These are phyloP conservation scores for Amiota communis DNA, from an alignment of 2,888 invertebrate genomes.

Conservation along the genomic window DNA sequence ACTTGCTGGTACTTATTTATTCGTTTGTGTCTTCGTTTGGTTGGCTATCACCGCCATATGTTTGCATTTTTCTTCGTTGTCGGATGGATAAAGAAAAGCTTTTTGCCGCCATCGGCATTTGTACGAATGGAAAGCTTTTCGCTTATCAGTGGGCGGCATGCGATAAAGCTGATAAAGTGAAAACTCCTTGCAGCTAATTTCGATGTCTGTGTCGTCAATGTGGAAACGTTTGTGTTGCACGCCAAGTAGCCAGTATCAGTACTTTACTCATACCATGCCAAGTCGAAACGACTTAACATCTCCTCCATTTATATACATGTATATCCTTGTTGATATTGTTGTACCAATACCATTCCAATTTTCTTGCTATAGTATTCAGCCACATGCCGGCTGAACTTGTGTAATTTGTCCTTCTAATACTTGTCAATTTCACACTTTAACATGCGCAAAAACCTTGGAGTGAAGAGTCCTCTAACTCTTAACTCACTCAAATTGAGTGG, in stretches of 20 bases:
- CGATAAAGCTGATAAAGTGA: not conserved
- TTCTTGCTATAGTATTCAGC: not conserved
- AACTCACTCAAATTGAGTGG: not conserved
- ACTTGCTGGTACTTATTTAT: not conserved
- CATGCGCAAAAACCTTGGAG: not conserved
- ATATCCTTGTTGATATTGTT: too few species aligned
- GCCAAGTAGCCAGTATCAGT: not conserved
- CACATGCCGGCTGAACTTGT: not conserved
- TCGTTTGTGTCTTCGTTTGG: not conserved
- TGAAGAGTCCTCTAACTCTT: not conserved
- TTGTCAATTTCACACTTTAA: not conserved
- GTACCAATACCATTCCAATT: not conserved
- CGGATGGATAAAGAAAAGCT: not conserved
- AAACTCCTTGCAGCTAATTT: not conserved
- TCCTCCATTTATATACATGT: not conserved
- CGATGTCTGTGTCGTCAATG: not conserved
- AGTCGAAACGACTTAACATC: not conserved
- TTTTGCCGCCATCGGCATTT: not conserved
- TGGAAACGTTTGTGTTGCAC: not conserved
- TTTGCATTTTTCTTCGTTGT: too few species aligned
- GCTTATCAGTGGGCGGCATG: conserved; percentile 24
- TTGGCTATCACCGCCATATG: too few species aligned
- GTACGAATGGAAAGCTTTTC: not conserved
- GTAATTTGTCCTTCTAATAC: not conserved
- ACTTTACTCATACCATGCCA: not conserved